Conservation (phyloP, 2,888 invertebrate genomes). For the Carterocephalus palaemon region DNA sequence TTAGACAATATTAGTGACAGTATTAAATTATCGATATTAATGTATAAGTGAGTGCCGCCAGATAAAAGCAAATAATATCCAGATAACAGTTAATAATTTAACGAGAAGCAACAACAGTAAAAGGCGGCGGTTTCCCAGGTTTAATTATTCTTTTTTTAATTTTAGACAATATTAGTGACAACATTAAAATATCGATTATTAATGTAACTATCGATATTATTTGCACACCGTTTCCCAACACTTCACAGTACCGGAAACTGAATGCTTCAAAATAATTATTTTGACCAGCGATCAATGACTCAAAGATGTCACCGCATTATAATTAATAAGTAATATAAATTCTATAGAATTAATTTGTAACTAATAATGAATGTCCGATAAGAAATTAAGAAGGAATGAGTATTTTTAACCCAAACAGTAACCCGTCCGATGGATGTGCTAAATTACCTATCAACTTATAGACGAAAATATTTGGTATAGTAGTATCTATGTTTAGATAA, state of each 20-base stretch:
- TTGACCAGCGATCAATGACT: constrained; percentile 25
- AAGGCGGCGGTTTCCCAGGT: constrained; percentile 33
- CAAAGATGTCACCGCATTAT: constrained; percentile 20
- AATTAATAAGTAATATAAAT: constrained; percentile 21
- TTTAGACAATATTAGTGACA: too few relatives aligned
- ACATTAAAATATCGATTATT: too few relatives aligned
- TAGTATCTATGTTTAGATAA: too few relatives aligned
- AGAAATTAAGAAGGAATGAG: background rate
- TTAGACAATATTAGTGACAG: too few relatives aligned
- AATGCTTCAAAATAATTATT: constrained; percentile 25
- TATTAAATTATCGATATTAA: too few relatives aligned
- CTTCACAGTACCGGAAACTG: constrained; percentile 4
- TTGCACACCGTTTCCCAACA: background rate
- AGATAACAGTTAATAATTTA: constrained; percentile 9
- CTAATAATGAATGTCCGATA: constrained; percentile 17
- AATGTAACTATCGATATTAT: constrained; percentile 12
- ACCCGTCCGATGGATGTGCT: background rate
- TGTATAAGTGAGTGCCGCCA: background rate
- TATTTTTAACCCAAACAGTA: constrained; percentile 4
- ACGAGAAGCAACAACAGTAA: constrained; percentile 19
- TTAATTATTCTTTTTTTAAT: constrained; percentile 32
- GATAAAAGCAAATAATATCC: background rate
- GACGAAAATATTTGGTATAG: too few relatives aligned
- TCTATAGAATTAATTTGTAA: constrained; percentile 23
- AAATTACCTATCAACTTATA: too few relatives aligned